These are phyloP conservation scores for Silvanus unidentatus DNA, from an alignment of 2,888 invertebrate genomes.

Conservation along the genomic window DNA sequence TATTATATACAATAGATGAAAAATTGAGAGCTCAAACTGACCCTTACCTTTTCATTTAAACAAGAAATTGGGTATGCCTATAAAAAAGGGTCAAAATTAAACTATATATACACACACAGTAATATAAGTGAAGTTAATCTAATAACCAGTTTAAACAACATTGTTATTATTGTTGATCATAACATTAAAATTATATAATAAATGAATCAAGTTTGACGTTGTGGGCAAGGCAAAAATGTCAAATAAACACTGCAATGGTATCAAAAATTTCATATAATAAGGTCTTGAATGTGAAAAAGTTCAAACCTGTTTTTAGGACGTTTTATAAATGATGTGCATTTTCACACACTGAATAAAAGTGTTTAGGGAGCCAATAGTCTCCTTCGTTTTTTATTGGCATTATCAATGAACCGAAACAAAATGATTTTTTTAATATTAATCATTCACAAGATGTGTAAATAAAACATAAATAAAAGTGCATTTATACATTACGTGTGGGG, in stretches of 20 bases:
- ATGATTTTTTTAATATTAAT: slow-evolving; percentile 4
- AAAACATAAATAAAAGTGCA: too few relatives aligned
- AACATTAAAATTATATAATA: slow-evolving; percentile 41
- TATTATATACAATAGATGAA: slow-evolving; percentile 38
- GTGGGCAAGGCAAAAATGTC: slow-evolving; percentile 11
- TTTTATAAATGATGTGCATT: slow-evolving; percentile 3
- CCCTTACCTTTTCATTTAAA: slow-evolving; percentile 22
- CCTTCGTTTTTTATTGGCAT: neutral
- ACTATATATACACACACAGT: slow-evolving; percentile 19
- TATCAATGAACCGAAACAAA: slow-evolving; percentile 5
- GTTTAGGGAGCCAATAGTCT: neutral
- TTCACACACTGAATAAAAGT: slow-evolving; percentile 7
- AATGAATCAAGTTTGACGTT: slow-evolving; percentile 31
- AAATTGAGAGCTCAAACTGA: slow-evolving; percentile 34
- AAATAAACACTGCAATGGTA: slow-evolving; percentile 9
- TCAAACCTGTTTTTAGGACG: slow-evolving; percentile 9
- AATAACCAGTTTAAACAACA: slow-evolving; percentile 38
- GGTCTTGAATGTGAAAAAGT: too few relatives aligned
- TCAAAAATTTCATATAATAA: too few relatives aligned
- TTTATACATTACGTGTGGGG: too few relatives aligned
- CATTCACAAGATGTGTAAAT: neutral
- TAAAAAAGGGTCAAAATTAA: slow-evolving; percentile 38
- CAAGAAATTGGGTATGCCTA: neutral
- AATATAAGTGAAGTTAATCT: slow-evolving; percentile 35
- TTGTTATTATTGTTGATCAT: slow-evolving; percentile 34